Evolutionary conservation across 2,888 invertebrate genomes (phyloP).

Genomic region (Stenodera caucasica): DNA sequence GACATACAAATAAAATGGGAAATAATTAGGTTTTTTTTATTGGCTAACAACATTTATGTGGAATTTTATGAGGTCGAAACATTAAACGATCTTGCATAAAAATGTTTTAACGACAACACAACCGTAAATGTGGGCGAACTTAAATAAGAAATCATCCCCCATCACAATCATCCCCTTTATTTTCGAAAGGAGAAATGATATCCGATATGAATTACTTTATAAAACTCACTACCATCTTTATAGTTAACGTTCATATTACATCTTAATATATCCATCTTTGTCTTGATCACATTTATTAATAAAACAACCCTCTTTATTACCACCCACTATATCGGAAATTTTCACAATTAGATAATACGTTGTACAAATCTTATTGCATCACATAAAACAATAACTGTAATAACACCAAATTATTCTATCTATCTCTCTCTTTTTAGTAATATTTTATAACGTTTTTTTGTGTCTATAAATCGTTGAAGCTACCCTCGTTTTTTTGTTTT

Average conservation of each 20-base stretch:
- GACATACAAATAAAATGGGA: too few species aligned
- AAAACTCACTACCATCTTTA: not conserved
- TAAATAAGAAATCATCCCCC: not conserved
- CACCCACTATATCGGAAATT: not conserved
- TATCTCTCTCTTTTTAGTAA: not conserved
- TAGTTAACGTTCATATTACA: not conserved
- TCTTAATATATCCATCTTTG: not conserved
- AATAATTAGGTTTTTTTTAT: slow-evolving; percentile 24
- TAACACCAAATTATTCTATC: not conserved
- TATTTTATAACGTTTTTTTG: too few species aligned
- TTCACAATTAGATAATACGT: slow-evolving; percentile 7
- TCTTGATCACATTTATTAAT: not conserved
- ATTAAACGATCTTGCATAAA: too few species aligned
- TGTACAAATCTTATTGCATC: slow-evolving; percentile 1
- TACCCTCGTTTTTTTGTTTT: too few species aligned
- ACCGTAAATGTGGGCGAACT: not conserved
- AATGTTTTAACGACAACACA: slow-evolving; percentile 12
- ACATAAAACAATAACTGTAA: slow-evolving; percentile 7
- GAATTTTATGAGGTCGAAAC: too few species aligned
- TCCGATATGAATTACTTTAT: not conserved
- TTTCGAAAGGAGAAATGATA: not conserved
- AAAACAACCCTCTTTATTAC: not conserved
- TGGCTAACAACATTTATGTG: slow-evolving; percentile 24
- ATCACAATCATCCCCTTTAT: not conserved
- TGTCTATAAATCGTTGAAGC: too few species aligned